Percentiles rank a stretch among this genome's conserved stretches.
Conservation (phyloP, 2,113 vertebrate species). For the Acanthochromis polyacanthus region DNA sequence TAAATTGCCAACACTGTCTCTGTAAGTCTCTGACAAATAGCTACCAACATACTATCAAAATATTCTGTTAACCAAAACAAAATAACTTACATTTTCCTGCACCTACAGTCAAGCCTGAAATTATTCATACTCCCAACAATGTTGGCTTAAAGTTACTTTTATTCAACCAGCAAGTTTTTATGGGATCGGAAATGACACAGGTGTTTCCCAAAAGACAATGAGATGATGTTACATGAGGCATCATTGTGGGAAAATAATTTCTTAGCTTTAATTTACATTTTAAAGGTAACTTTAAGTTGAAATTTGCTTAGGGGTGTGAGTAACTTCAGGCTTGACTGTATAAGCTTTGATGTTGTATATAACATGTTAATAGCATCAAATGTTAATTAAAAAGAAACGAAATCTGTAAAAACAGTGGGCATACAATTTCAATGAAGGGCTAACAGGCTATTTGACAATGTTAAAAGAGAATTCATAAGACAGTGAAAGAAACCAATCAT, state of each 20-base stretch:
- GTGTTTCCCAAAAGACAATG: no score
- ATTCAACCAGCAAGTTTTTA: no score
- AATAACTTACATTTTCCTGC: slow-evolving; percentile 49
- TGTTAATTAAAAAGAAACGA: slow-evolving; percentile 23
- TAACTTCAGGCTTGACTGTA: no score
- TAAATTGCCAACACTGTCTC: slow-evolving; percentile 52
- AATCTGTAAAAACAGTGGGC: slow-evolving; percentile 8
- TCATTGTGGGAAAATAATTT: no score
- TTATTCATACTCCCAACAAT: no score
- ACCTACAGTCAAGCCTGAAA: no score
- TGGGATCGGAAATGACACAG: no score
- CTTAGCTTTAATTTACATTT: no score
- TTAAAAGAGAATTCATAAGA: slow-evolving; percentile 20
- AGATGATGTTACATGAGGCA: no score
- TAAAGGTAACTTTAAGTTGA: no score
- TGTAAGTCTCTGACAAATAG: slow-evolving; percentile 43
- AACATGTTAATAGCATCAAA: slow-evolving; percentile 32
- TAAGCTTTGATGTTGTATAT: slow-evolving; percentile 22
- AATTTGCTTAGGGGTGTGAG: no score
- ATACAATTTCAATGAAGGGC: slow-evolving; percentile 1
- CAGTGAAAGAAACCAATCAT: slow-evolving; percentile 33
- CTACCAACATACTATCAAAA: slow-evolving; percentile 44
- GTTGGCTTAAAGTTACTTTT: no score
- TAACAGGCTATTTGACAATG: slow-evolving; percentile 32
- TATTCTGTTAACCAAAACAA: slow-evolving; percentile 43